Evolutionary conservation across 1,140 invertebrate genomes (phyloP).

Genomic region (Chelonus insularis): DNA sequence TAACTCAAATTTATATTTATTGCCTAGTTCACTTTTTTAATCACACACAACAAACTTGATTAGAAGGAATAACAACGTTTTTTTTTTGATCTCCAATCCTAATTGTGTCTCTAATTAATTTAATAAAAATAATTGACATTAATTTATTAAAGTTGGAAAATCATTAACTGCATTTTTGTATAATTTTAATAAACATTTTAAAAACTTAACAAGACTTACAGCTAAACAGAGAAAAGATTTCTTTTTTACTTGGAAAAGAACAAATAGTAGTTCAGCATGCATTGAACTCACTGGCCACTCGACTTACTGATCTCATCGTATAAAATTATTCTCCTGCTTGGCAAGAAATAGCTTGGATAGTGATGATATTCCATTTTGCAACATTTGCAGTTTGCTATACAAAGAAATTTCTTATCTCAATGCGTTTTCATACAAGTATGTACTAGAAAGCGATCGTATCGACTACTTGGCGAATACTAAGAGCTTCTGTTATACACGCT

Average conservation of each 20-base stretch:
- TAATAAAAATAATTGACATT: too few species aligned
- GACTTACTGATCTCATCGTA: background rate
- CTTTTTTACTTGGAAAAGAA: background rate
- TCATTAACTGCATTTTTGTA: too few species aligned
- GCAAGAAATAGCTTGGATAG: background rate
- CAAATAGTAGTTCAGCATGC: constrained; percentile 1
- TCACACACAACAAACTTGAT: too few species aligned
- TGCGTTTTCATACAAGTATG: background rate
- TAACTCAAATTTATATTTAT: too few species aligned
- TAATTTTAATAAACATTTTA: too few species aligned
- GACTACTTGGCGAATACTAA: constrained; percentile 21
- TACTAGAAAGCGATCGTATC: constrained; percentile 17
- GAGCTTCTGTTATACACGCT: constrained; percentile 36
- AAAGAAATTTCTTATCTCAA: constrained; percentile 5
- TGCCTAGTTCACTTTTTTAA: too few species aligned
- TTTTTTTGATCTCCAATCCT: too few species aligned
- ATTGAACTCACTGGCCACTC: constrained; percentile 1
- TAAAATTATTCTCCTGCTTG: background rate
- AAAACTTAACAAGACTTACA: too few species aligned
- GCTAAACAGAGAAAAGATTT: too few species aligned
- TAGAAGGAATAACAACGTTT: too few species aligned
- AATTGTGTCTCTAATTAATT: too few species aligned
- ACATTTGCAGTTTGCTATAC: constrained; percentile 7
- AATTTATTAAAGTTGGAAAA: too few species aligned
- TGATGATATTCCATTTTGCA: background rate